Conservation (phyloP, 1,140 invertebrate species). For the Drosophila equinoxialis region DNA sequence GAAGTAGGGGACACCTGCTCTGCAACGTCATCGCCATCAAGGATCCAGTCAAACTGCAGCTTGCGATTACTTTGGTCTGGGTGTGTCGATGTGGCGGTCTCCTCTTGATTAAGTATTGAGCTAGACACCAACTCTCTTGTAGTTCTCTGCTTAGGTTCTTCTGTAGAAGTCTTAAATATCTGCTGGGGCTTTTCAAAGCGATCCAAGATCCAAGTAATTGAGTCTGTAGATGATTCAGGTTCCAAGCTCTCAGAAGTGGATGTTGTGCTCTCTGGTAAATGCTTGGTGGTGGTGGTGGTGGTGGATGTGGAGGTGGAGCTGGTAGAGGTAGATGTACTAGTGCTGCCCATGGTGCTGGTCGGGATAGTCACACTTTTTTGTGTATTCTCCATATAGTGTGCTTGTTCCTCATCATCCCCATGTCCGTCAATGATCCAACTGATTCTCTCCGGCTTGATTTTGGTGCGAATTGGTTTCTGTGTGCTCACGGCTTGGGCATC, state of each 20-base stretch:
- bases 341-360: not conserved
- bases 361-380: slow-evolving; percentile 29
- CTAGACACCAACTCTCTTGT: slow-evolving; percentile 11
- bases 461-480: slow-evolving; percentile 45
- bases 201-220: slow-evolving; percentile 62
- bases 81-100: not conserved
- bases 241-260: not conserved
- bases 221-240: slow-evolving; percentile 39
- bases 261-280: not conserved
- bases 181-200: slow-evolving; percentile 63
- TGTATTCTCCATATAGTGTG: slow-evolving; percentile 46
- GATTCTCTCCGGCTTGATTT: slow-evolving; percentile 65
- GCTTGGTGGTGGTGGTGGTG: slow-evolving; percentile 13
- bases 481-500: slow-evolving; percentile 9
- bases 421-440: slow-evolving; percentile 77
- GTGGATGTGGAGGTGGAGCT: not conserved
- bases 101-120: not conserved
- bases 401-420: slow-evolving; percentile 54
- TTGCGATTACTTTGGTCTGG: slow-evolving; percentile 24
- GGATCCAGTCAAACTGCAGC: slow-evolving; percentile 48
- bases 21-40: slow-evolving; percentile 36
- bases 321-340: not conserved
- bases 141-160: slow-evolving; percentile 13
- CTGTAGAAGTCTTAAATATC: slow-evolving; percentile 54
- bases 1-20: slow-evolving; percentile 10